phyloP scores from a whole-genome alignment of 1,140 invertebrate species.

The Mesaphorura yosii region DNA sequence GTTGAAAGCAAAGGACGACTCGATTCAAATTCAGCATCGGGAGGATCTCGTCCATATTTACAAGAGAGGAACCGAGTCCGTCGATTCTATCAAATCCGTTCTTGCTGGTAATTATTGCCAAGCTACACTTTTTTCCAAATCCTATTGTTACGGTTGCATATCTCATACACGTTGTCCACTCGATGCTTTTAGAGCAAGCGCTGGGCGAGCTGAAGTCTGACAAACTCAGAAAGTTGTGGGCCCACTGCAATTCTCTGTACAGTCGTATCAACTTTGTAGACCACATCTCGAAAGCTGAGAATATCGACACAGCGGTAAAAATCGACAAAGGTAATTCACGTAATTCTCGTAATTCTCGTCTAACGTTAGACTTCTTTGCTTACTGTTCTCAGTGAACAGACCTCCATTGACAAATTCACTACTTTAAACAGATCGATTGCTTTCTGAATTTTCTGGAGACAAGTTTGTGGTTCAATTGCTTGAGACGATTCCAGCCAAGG shows the following conservation, averaged over 20 bases:
- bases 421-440: background rate
- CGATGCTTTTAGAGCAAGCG: constrained; percentile 16
- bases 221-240: constrained; percentile 22
- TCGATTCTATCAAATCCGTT: constrained; percentile 22
- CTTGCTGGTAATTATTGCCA: constrained; percentile 21
- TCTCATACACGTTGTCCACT: too few species aligned
- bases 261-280: constrained; percentile 24
- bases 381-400: too few species aligned
- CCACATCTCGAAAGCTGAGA: too few species aligned
- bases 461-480: constrained; percentile 17
- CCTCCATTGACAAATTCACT: background rate
- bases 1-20: constrained; percentile 3
- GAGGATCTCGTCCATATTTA: constrained; percentile 25
- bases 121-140: constrained; percentile 3
- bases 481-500: constrained; percentile 18
- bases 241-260: constrained; percentile 19
- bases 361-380: too few species aligned
- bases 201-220: constrained; percentile 15
- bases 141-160: too few species aligned
- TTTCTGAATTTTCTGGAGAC: constrained; percentile 19
- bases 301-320: too few species aligned
- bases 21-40: constrained; percentile 16
- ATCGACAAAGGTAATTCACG: too few species aligned
- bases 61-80: constrained; percentile 16
- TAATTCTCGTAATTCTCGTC: too few species aligned